phyloP scores from a whole-genome alignment of 1,140 invertebrate species.

The Drosophila ananassae region DNA sequence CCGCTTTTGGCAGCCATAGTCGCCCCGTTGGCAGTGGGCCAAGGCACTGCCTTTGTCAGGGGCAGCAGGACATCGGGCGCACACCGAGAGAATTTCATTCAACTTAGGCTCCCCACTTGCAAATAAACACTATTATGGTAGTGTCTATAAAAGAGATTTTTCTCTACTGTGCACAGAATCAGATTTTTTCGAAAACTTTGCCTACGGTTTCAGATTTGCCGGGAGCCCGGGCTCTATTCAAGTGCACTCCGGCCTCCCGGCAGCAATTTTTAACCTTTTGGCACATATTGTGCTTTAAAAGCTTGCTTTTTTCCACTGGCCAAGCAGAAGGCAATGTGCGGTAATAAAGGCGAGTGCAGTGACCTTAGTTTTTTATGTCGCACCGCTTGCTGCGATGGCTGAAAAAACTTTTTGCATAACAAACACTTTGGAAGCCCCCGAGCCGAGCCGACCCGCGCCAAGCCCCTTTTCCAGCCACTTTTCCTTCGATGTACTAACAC shows the following conservation, averaged over 20 bases:
- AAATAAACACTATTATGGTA: not conserved
- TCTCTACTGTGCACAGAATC: conserved; percentile 13
- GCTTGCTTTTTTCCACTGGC: conserved; percentile 25
- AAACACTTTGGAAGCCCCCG: conserved; percentile 48
- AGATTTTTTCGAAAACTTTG: conserved; percentile 50
- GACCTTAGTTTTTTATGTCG: conserved; percentile 67
- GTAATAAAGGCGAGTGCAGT: conserved; percentile 67
- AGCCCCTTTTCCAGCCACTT: conserved; percentile 1
- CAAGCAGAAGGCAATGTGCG: conserved; percentile 5
- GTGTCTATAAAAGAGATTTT: not conserved
- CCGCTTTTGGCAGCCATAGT: conserved; percentile 53
- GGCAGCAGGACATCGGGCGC: conserved; percentile 18
- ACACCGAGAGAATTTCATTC: conserved; percentile 3
- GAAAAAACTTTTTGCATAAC: conserved; percentile 79
- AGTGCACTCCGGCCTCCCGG: conserved; percentile 52
- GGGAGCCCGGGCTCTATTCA: conserved; percentile 29
- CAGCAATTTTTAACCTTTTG: conserved; percentile 69
- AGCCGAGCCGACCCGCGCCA: not conserved
- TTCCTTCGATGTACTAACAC: conserved; percentile 36
- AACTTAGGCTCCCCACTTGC: not conserved
- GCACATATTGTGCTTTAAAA: conserved; percentile 67
- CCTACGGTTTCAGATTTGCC: conserved; percentile 43
- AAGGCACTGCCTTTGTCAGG: conserved; percentile 11
- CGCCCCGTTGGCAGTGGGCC: conserved; percentile 32
- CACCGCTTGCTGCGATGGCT: conserved; percentile 28